Evolutionary conservation across 1,140 invertebrate genomes (phyloP).

Genomic region (Cyclargus thomasi): DNA sequence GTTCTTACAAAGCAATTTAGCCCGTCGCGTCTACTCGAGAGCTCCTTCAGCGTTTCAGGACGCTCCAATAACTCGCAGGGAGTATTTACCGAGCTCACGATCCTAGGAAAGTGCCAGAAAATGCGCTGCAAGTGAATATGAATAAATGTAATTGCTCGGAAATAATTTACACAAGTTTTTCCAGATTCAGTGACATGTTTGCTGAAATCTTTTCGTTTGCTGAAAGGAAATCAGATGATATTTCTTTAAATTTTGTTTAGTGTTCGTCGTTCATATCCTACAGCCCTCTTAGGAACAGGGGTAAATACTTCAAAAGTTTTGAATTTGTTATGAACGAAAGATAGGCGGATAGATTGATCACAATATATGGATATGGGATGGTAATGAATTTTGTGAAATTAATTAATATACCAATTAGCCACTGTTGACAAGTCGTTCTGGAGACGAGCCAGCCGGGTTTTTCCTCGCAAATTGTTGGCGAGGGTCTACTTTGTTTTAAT

Average conservation of each 20-base stretch:
- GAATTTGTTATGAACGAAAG: too few species aligned
- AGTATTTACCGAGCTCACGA: not conserved
- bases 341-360: too few species aligned
- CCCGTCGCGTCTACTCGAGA: not conserved
- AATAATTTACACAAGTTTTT: not conserved
- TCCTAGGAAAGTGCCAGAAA: not conserved
- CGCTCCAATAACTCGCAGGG: not conserved
- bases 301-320: too few species aligned
- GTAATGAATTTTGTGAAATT: not conserved
- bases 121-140: not conserved
- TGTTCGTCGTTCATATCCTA: too few species aligned
- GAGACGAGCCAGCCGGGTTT: not conserved
- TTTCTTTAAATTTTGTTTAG: too few species aligned
- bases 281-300: too few species aligned
- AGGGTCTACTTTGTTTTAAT: slow-evolving; percentile 8
- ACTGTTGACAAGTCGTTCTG: not conserved
- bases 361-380: too few species aligned
- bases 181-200: too few species aligned
- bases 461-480: slow-evolving; percentile 6
- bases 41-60: not conserved
- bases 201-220: too few species aligned
- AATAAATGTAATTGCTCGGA: not conserved
- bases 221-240: too few species aligned
- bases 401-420: not conserved
- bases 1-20: slow-evolving; percentile 3